Evolutionary conservation across 2,888 invertebrate species (phyloP).

Genomic region (Strigamia transsilvanica): DNA sequence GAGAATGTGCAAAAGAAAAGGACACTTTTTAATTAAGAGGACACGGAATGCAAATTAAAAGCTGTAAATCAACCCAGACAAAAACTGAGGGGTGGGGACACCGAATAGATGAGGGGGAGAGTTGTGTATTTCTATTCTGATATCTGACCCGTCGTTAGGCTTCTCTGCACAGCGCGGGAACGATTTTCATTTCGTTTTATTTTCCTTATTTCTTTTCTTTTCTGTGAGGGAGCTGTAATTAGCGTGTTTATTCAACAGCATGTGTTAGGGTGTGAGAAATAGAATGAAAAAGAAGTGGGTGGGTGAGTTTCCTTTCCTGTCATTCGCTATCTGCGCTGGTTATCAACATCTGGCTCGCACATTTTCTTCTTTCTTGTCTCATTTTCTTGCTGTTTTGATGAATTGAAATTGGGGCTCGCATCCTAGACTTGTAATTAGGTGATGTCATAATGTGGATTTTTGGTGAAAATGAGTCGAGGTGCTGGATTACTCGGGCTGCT

Average conservation of each 20-base stretch:
- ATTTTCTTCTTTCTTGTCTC: not conserved
- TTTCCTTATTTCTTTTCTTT: not conserved
- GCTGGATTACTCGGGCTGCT: not conserved
- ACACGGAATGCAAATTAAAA: constrained; percentile 8
- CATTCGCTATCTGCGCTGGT: not conserved
- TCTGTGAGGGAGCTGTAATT: not conserved
- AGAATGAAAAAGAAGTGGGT: not conserved
- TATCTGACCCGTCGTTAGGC: not conserved
- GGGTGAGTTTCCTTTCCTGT: not conserved
- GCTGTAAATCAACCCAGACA: constrained; percentile 27
- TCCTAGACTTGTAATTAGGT: constrained; percentile 3
- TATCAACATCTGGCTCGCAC: constrained; percentile 26
- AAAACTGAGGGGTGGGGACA: constrained; percentile 1
- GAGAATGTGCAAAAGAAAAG: not conserved
- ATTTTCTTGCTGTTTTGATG: not conserved
- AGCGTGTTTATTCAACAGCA: constrained; percentile 21
- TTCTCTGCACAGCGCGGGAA: not conserved
- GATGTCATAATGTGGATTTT: constrained; percentile 3
- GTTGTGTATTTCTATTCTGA: not conserved
- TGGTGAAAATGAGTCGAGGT: constrained; percentile 15
- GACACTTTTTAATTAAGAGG: constrained; percentile 1
- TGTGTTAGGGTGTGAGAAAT: constrained; percentile 29
- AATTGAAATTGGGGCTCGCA: not conserved
- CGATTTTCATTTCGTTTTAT: not conserved
- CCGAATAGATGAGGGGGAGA: not conserved